Percentiles rank a stretch among this genome's conserved stretches.
These are phyloP conservation scores for Meteorus sp. DNA, from an alignment of 1,140 invertebrate genomes.

Conservation along the genomic window DNA sequence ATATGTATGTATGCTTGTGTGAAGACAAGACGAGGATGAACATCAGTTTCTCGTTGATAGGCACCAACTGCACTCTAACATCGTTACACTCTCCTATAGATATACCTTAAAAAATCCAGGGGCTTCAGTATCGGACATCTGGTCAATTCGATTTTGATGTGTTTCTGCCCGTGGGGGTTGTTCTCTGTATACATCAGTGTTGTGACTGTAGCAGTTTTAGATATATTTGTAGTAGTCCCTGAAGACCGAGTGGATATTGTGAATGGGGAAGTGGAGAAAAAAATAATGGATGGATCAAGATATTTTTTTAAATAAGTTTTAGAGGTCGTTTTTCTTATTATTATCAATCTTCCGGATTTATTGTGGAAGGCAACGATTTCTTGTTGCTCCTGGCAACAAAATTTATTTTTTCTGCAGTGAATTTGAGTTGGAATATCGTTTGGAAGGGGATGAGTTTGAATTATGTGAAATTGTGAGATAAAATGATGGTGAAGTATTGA, in stretches of 20 bases:
- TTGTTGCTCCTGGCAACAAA: too few relatives aligned
- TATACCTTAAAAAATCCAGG: constrained; percentile 17
- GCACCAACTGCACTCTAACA: constrained; percentile 32
- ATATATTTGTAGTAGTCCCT: neutral
- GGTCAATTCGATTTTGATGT: constrained; percentile 60
- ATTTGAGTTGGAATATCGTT: too few relatives aligned
- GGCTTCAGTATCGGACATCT: constrained; percentile 55
- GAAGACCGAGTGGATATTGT: neutral
- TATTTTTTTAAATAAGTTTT: neutral
- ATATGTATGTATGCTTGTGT: too few relatives aligned
- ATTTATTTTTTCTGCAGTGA: too few relatives aligned
- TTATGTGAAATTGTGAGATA: too few relatives aligned
- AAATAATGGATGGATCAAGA: neutral
- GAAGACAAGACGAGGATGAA: too few relatives aligned
- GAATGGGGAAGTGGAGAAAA: too few relatives aligned
- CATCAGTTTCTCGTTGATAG: neutral
- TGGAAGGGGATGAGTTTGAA: too few relatives aligned
- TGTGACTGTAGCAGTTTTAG: constrained; percentile 9
- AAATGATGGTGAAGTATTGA: too few relatives aligned
- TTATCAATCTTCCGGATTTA: too few relatives aligned
- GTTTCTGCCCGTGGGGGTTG: constrained; percentile 48
- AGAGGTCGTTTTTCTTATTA: neutral
- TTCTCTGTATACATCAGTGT: constrained; percentile 12
- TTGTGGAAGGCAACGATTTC: too few relatives aligned
- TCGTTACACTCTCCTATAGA: constrained; percentile 41